These are phyloP conservation scores for Huso huso DNA, from an alignment of 2,797 vertebrate genomes.

Conservation along the genomic window DNA sequence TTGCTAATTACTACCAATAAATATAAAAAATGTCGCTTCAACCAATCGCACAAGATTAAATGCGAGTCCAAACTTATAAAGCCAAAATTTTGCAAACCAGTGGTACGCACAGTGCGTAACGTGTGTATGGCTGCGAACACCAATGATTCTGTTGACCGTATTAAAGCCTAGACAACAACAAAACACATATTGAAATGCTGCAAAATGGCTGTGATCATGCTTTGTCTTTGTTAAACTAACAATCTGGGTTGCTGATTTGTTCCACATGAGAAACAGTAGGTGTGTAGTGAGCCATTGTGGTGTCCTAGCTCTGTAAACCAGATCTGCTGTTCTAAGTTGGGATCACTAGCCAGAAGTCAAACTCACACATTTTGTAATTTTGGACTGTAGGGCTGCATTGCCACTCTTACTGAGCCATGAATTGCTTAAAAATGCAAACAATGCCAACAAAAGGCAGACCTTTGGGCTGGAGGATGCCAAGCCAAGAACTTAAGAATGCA, in stretches of 20 bases:
- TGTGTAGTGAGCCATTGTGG: neutral
- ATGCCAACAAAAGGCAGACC: neutral
- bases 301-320: slow-evolving; percentile 2
- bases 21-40: no score
- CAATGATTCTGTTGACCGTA: no score
- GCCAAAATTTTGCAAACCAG: no score
- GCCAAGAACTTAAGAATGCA: neutral
- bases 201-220: slow-evolving; percentile 5
- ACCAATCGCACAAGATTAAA: no score
- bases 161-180: no score
- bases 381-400: neutral
- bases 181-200: slow-evolving; percentile 4
- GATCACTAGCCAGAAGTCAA: neutral
- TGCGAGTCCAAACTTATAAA: no score
- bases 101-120: no score
- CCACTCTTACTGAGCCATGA: neutral
- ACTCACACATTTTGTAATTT: neutral
- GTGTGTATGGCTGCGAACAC: no score
- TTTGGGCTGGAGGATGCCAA: neutral
- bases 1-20: no score
- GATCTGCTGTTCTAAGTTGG: slow-evolving; percentile 2
- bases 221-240: neutral
- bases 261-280: neutral
- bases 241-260: slow-evolving; percentile 14
- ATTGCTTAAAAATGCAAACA: neutral